A percentile compares a stretch with the other conserved stretches of the same genome.
Conservation (phyloP, 2,797 vertebrate genomes). For the Peromyscus aztecus region DNA sequence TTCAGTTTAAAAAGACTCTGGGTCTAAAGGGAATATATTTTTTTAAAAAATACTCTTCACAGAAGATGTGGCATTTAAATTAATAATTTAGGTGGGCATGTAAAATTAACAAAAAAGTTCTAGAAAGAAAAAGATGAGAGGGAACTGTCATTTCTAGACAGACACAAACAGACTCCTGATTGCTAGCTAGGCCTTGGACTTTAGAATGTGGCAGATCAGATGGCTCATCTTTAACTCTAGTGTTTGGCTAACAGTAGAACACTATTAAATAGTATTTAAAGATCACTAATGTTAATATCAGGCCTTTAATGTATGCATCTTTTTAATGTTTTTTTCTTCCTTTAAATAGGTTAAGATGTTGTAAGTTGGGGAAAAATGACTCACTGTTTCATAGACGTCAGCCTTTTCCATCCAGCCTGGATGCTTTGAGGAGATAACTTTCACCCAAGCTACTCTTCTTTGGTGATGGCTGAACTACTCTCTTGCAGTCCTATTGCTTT, state of each 20-base stretch:
- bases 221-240: background rate
- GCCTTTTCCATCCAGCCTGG: background rate
- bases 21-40: background rate
- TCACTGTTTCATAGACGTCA: background rate
- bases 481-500: background rate
- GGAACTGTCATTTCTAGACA: background rate
- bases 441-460: background rate
- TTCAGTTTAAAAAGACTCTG: background rate
- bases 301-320: background rate
- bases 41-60: background rate
- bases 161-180: background rate
- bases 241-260: background rate
- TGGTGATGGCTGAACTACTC: background rate
- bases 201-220: background rate
- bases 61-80: background rate
- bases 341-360: background rate
- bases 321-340: background rate
- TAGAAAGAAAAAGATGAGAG: background rate
- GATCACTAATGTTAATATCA: background rate
- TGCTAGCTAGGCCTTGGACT: background rate
- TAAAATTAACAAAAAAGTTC: constrained; percentile 12
- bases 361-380: background rate
- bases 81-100: background rate
- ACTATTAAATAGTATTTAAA: background rate
- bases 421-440: background rate